Evolutionary conservation across 2,113 vertebrate species (phyloP), one percentile per base, ranked within the genome.

Genomic region (Plectropomus leopardus): DNA sequence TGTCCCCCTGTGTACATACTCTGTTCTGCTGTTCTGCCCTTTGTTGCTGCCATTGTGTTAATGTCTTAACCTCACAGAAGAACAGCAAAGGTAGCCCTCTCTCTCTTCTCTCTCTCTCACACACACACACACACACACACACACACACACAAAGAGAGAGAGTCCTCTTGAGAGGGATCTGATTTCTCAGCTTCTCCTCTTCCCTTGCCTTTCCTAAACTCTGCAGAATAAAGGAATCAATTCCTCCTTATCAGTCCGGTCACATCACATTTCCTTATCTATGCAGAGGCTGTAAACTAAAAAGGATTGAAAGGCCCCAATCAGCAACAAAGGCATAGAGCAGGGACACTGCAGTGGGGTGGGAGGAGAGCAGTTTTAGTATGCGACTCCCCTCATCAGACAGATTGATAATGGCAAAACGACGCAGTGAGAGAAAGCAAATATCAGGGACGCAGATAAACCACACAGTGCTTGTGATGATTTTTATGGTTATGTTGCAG

Each of bases 231-330:
- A 58, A 67, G 60, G 53, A 82, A 88, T 86, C 61, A 15, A 89
- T 91, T 70, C 65, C 63, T 83, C 73, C 48, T 90, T 76, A 87
- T 85, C 86, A 87, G 82, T 89, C 74, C 24, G 47, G 76, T 88
- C 82, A 87, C 86, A 85, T 93, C 83, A 26, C 80, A 64, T 84
- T 80, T 65, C 42, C 73, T 69, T 74, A 75, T 87, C 74, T 74
- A 84, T 53, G 79, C 89, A 89, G 60, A 70, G 59, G 55, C 36
- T 11, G 50, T 24, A 61, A 30, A 76, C 55, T 66, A 51, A 82
- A 76, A 77, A 70, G 23, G 48, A 66, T 15, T 83, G 63, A 86
- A 69, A 61, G 61, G 44, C 23, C 47, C 45, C 50, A 59, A 76
- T 71, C 54, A 74, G 71, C 34, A 42, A 73, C 73, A 67, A 79